A percentile compares a stretch with the other conserved stretches of the same genome.
phyloP scores from a whole-genome alignment of 2,113 vertebrate species.

The Entosphenus tridentatus region DNA sequence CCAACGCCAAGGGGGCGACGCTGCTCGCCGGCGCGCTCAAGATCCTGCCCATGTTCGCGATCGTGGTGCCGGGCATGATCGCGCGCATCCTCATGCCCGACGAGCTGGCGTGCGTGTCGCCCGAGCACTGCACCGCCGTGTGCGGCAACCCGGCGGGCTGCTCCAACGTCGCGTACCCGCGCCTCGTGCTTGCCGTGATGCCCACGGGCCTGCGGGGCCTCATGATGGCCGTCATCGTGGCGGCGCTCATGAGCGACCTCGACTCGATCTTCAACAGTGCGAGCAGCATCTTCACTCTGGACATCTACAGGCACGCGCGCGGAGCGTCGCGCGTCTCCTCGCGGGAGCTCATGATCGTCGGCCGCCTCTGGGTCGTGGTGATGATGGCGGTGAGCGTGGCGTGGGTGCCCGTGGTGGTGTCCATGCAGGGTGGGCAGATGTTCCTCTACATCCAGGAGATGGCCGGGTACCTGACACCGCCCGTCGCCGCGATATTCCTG shows the following conservation, averaged over 20 bases:
- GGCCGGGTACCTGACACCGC: slow-evolving; percentile 77
- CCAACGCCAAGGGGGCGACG: slow-evolving; percentile 71
- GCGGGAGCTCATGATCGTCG: slow-evolving; percentile 62
- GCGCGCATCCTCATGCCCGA: slow-evolving; percentile 68
- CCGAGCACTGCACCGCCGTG: slow-evolving; percentile 81
- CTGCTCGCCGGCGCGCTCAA: slow-evolving; percentile 90
- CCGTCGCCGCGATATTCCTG: slow-evolving; percentile 73
- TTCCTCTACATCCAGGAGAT: slow-evolving; percentile 97
- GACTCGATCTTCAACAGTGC: slow-evolving; percentile 97
- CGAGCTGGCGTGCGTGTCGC: slow-evolving; percentile 75
- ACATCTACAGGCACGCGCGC: slow-evolving; percentile 63
- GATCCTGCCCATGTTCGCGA: slow-evolving; percentile 86
- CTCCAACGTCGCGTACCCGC: slow-evolving; percentile 90
- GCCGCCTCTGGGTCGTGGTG: slow-evolving; percentile 61
- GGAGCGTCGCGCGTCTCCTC: slow-evolving; percentile 28
- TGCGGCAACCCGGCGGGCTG: slow-evolving; percentile 81
- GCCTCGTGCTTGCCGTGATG: slow-evolving; percentile 73
- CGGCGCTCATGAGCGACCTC: slow-evolving; percentile 89
- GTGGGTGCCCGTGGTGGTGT: slow-evolving; percentile 89
- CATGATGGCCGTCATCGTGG: slow-evolving; percentile 99
- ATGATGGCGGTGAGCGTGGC: slow-evolving; percentile 89
- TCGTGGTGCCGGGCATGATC: slow-evolving; percentile 94
- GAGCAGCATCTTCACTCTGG: slow-evolving; percentile 92
- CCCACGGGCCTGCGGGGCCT: slow-evolving; percentile 75
- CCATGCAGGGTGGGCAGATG: slow-evolving; percentile 97